Evolutionary conservation across 2,888 invertebrate genomes (phyloP), one percentile per base, ranked within the genome.

Genomic region (Drosophila parthenogenetica): DNA sequence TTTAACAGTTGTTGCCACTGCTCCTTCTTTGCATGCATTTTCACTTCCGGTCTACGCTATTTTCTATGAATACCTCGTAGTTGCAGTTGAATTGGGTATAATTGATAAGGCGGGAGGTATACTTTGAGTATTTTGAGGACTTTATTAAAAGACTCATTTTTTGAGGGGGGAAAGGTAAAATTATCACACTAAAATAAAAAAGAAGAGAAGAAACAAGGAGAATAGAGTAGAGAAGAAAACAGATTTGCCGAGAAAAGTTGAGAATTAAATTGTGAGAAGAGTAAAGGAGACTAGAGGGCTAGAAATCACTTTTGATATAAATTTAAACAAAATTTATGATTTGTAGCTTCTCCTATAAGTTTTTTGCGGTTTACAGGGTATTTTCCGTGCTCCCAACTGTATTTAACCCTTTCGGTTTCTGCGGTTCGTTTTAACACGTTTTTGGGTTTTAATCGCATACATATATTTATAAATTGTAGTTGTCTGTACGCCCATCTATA

Each of bases 1-100:
- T 80, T 69, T 75, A 69, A 75, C 89, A 89, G 81, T 87, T 88
- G 88, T 69, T 77, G 46, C 29, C 54, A 11, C 43, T 10, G 13
- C 29, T 25, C 54, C 22, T 16, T 32, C 19, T 32, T 5, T 11
- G 35, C 19, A 42, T 32, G 22, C 49, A 59, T 78, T 72, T 42
- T 49, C 59, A 54, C 68, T 60, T 69, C 69, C 69, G 79, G 42
- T 67, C 59, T 35, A 62, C 48, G 60, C 69, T 59, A 19, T 55
- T 29, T 43, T 50, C 51, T 42, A 16, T 17, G 1, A 1, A 49
- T 62, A 55, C 60, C 45, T 17, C 16, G 13, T 40, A 22, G 16
- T 3, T 29, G 13, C 17, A 10, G 3, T 1, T 11, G 13, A 10
- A 42, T 13, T 16, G 19, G 39, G 54, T 55, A 40, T 53, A 14